Percentiles rank a stretch among this genome's conserved stretches.
These are phyloP conservation scores for Cynodonichthys magdalenae DNA, from an alignment of 2,797 vertebrate genomes.

Conservation along the genomic window DNA sequence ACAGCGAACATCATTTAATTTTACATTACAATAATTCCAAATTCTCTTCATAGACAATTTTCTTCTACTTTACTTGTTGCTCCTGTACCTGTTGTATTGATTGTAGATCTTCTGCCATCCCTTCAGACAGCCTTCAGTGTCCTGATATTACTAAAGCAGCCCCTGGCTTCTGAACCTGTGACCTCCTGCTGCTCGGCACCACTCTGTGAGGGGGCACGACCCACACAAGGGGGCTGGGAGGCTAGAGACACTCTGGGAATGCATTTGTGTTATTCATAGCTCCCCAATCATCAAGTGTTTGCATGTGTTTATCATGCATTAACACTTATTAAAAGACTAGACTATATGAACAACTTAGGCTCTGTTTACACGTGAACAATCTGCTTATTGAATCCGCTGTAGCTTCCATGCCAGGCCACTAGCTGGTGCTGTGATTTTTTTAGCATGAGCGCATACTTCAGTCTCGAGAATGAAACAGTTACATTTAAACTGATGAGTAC, in stretches of 20 bases:
- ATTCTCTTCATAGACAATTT: constrained; percentile 41
- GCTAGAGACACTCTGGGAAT: constrained; percentile 49
- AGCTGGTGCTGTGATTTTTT: too few species aligned
- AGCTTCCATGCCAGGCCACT: too few species aligned
- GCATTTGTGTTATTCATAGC: constrained; percentile 68
- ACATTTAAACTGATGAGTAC: too few species aligned
- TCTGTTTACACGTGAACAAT: not conserved
- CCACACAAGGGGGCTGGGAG: constrained; percentile 57
- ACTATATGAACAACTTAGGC: constrained; percentile 8
- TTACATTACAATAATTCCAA: constrained; percentile 33
- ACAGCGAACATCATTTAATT: constrained; percentile 21
- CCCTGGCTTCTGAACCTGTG: constrained; percentile 63
- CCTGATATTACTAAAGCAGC: constrained; percentile 74
- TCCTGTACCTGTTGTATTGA: constrained; percentile 71
- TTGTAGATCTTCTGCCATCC: constrained; percentile 37
- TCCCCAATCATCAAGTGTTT: constrained; percentile 44
- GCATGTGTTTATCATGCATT: constrained; percentile 82
- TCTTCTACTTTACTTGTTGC: constrained; percentile 32
- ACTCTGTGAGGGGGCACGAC: constrained; percentile 57
- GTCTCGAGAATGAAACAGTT: too few species aligned
- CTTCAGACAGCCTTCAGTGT: constrained; percentile 63
- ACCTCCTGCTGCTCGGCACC: constrained; percentile 59
- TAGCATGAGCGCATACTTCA: too few species aligned
- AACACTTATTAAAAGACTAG: constrained; percentile 71
- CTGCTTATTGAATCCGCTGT: too few species aligned